A percentile compares a stretch with the other conserved stretches of the same genome.
Conservation (phyloP, 2,113 vertebrate genomes). For the Natator depressus region DNA sequence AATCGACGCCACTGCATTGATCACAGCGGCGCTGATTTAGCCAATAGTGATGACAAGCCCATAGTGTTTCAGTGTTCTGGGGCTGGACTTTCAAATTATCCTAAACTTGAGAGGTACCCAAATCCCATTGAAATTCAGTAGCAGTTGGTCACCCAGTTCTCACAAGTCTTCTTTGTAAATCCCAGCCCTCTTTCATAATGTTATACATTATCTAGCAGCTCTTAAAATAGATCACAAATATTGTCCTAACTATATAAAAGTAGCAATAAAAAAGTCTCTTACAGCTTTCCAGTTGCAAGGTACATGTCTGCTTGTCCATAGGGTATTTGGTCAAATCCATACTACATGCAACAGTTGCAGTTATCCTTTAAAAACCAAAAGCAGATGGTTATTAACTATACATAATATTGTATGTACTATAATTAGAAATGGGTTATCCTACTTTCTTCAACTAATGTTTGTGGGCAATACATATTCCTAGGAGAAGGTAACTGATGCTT, state of each 20-base stretch:
- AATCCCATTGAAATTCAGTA: background rate
- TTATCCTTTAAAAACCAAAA: constrained; percentile 80
- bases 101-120: background rate
- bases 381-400: background rate
- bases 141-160: background rate
- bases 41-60: background rate
- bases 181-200: background rate
- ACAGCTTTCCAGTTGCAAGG: constrained; percentile 94
- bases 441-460: background rate
- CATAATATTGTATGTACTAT: background rate
- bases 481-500: background rate
- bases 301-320: constrained; percentile 94
- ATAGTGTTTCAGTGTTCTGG: background rate
- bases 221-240: background rate
- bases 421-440: background rate
- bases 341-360: constrained; percentile 90
- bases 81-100: background rate
- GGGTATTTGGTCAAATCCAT: constrained; percentile 95
- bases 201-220: background rate
- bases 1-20: too few relatives aligned
- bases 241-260: background rate
- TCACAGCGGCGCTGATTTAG: too few relatives aligned
- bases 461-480: background rate
- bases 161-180: background rate
- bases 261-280: constrained; percentile 64